Base-by-base conservation (phyloP, 2,888 invertebrate species). In the Chironomus riparius region DNA sequence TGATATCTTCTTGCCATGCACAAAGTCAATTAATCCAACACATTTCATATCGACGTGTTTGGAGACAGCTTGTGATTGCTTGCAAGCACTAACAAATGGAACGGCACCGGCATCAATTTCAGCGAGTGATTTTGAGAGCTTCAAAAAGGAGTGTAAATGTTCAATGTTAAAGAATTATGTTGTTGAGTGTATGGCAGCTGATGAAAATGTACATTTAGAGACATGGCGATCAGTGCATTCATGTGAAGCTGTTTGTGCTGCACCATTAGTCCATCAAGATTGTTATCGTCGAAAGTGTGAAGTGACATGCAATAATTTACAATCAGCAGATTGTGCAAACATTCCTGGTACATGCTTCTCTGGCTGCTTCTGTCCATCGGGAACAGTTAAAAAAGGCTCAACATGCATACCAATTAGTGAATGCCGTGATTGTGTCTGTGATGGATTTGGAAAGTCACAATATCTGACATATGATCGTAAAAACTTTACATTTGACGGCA, bases 311-410 rank as follows among this genome's bases (percentile, higher is more conserved):
- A 86, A 89, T 68, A 87, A 88, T 73, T 81, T 87, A 70, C 85
- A 88, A 77, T 83, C 86, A 13, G 87, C 87, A 70, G 83, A 83
- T 76, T 93, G 93, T 78, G 89, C 91, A 0, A 81, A 85, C 21
- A 85, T 89, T 78, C 87, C 88, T 15, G 89, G 91, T 48, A 86
- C 87, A 68, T 94, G 93, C 83, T 91, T 91, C 85, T 88, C 93
- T 0, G 94, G 94, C 75, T 94, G 94, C 83, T 94, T 92, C 84
- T 94, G 94, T 79, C 93, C 94, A 0, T 89, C 91, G 68, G 94
- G 94, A 61, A 83, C 82, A 3, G 88, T 92, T 0, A 86, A 91
- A 18, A 87, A 88, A 80, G 91, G 88, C 7, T 88, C 90, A 76
- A 84, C 85, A 12, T 94, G 94, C 80, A 86, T 93, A 5, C 85